A percentile compares a stretch with the other conserved stretches of the same genome.
Evolutionary conservation across 2,888 invertebrate species (phyloP).

Genomic region (Apamea sordens): DNA sequence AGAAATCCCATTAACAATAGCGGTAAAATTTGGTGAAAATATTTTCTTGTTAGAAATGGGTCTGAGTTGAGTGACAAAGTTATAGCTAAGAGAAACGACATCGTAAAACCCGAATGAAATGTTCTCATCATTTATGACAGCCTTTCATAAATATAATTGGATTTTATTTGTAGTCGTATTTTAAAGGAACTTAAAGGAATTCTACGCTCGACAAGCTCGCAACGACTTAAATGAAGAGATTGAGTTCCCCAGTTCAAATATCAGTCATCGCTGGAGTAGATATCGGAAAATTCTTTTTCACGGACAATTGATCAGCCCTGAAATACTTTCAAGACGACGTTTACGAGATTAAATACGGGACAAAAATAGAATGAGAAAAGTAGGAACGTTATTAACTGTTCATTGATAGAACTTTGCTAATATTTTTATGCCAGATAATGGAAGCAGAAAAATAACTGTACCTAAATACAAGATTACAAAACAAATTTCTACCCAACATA

Average conservation of each 20-base stretch:
- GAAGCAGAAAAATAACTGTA: background rate
- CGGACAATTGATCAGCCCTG: conserved; percentile 57
- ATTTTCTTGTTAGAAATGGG: conserved; percentile 71
- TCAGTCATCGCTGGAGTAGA: conserved; percentile 54
- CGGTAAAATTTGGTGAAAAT: conserved; percentile 65
- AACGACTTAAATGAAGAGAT: conserved; percentile 40
- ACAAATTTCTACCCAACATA: background rate
- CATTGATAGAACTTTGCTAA: background rate
- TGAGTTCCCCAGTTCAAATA: conserved; percentile 56
- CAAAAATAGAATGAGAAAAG: conserved; percentile 39
- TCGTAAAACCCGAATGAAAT: conserved; percentile 80
- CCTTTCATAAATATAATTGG: conserved; percentile 59
- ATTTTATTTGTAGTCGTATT: conserved; percentile 36
- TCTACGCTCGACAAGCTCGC: background rate
- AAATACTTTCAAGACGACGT: conserved; percentile 39
- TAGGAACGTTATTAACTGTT: background rate
- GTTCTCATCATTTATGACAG: conserved; percentile 66
- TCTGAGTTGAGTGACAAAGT: conserved; percentile 67
- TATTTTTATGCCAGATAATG: conserved; percentile 2
- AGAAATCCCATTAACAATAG: conserved; percentile 69
- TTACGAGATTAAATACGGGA: conserved; percentile 39
- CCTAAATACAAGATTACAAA: too few relatives aligned
- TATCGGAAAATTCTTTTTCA: conserved; percentile 67
- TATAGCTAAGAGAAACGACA: conserved; percentile 71
- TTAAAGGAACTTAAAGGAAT: conserved; percentile 19